These are phyloP conservation scores for Drosophila leontia DNA, from an alignment of 1,140 invertebrate genomes.

Conservation along the genomic window DNA sequence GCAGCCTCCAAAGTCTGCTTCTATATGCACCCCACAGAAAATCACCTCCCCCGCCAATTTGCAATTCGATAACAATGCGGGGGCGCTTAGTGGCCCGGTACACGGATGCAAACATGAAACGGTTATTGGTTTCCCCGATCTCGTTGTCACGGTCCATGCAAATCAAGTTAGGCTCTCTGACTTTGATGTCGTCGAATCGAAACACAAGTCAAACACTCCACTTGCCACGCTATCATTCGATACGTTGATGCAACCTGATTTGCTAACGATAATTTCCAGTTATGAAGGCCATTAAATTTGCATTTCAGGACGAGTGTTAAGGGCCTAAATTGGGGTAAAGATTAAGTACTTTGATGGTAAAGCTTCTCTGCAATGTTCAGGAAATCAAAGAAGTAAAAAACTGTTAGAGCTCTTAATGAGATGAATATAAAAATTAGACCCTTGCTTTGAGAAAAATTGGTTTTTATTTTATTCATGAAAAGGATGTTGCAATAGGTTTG, in stretches of 20 bases:
- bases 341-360: neutral
- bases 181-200: conserved; percentile 68
- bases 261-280: conserved; percentile 69
- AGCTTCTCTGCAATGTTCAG: neutral
- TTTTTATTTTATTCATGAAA: neutral
- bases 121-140: conserved; percentile 16
- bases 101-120: conserved; percentile 32
- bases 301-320: conserved; percentile 21
- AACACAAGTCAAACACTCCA: conserved; percentile 52
- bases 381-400: neutral
- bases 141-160: conserved; percentile 49
- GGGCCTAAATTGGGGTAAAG: too few species aligned
- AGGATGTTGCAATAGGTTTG: neutral
- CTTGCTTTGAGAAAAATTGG: neutral
- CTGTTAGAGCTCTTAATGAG: neutral
- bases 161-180: conserved; percentile 61
- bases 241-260: conserved; percentile 69
- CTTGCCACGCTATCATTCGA: conserved; percentile 49
- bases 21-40: neutral
- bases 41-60: conserved; percentile 3
- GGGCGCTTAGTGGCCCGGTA: conserved; percentile 24
- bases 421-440: neutral
- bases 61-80: conserved; percentile 67
- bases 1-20: neutral
- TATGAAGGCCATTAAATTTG: conserved; percentile 56